Evolutionary conservation across 2,797 vertebrate species (phyloP).

Genomic region (Acrossocheilus wenchowensis): DNA sequence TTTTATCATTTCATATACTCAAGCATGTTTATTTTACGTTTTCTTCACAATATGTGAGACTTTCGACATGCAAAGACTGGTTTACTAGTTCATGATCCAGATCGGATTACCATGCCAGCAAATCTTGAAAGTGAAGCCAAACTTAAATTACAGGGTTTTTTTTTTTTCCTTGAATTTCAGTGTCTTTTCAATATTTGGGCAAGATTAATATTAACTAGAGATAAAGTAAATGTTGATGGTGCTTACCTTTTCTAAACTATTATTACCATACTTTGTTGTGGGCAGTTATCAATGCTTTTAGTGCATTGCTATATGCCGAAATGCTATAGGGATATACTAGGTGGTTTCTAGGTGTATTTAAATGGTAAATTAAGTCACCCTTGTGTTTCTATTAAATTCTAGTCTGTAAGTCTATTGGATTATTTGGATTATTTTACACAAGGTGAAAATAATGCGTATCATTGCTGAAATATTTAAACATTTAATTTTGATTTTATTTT

Average conservation of each 20-base stretch:
- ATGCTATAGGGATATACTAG: background rate
- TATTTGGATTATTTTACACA: background rate
- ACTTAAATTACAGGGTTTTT: background rate
- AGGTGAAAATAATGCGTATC: background rate
- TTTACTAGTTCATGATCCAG: conserved; percentile 6
- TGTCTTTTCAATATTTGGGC: background rate
- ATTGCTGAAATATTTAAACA: background rate
- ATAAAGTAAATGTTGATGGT: background rate
- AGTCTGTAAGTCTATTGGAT: background rate
- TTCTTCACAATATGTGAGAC: background rate
- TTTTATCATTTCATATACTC: conserved; percentile 16
- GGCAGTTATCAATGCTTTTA: background rate
- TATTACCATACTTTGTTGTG: background rate
- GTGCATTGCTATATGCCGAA: background rate
- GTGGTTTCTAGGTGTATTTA: background rate
- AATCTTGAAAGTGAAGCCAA: conserved; percentile 28
- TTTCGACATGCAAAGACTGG: background rate
- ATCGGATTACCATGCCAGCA: background rate
- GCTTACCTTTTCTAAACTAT: background rate
- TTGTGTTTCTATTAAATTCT: background rate
- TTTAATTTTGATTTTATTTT: background rate
- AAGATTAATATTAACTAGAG: background rate
- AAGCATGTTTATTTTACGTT: background rate
- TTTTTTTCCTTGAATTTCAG: background rate
- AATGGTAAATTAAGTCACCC: background rate